Evolutionary conservation across 2,113 vertebrate genomes (phyloP).

Genomic region (Natator depressus): DNA sequence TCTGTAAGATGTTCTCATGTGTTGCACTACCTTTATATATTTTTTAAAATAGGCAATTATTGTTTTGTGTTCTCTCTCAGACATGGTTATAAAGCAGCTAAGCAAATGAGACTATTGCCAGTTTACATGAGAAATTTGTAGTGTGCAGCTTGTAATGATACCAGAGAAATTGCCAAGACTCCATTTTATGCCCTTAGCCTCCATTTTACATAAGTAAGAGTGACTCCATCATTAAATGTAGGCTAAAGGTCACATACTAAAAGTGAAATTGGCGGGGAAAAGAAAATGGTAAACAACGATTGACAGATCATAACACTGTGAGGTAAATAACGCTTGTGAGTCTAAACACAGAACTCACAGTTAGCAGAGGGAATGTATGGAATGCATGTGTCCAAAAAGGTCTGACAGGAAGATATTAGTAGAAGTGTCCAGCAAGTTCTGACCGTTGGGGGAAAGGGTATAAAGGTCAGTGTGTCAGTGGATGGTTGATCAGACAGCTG

Average conservation of each 20-base stretch:
- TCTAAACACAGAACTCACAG: background rate
- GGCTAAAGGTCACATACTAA: background rate
- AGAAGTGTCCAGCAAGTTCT: background rate
- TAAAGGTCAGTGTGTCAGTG: background rate
- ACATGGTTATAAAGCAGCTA: background rate
- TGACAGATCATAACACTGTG: background rate
- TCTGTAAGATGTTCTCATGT: background rate
- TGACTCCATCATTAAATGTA: background rate
- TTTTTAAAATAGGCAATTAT: too few relatives aligned
- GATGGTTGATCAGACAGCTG: background rate
- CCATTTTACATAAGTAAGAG: background rate
- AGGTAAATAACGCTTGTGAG: background rate
- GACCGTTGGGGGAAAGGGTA: background rate
- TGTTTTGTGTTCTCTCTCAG: background rate
- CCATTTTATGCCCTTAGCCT: background rate
- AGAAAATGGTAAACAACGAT: background rate
- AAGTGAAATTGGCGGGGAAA: background rate
- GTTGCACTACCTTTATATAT: background rate
- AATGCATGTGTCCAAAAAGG: background rate
- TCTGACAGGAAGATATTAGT: background rate
- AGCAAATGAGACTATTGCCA: background rate
- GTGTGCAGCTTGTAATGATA: background rate
- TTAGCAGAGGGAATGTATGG: background rate
- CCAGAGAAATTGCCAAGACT: background rate
- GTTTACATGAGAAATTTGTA: background rate